phyloP scores from a whole-genome alignment of 2,888 invertebrate genomes.

The Uloborus plumipes region DNA sequence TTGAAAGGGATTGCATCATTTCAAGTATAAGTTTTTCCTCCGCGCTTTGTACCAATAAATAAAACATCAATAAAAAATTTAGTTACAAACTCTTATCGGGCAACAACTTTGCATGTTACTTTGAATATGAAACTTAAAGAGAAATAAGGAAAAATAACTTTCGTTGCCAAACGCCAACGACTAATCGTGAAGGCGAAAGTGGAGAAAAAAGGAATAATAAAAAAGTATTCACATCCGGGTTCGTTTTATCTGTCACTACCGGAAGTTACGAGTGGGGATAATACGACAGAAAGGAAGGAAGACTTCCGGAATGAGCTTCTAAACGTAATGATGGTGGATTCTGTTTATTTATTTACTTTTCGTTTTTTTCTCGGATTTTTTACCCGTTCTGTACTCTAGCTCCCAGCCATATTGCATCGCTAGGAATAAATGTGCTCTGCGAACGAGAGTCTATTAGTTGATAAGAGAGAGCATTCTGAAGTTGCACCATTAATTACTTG shows the following conservation, averaged over 20 bases:
- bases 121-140: no score
- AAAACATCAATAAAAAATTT: no score
- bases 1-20: no score
- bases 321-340: conserved; percentile 31
- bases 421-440: conserved; percentile 11
- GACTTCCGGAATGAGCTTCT: conserved; percentile 49
- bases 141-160: no score
- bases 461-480: conserved; percentile 44
- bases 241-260: conserved; percentile 55
- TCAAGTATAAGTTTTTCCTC: no score
- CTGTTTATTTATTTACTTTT: conserved; percentile 25
- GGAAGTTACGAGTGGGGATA: conserved; percentile 54
- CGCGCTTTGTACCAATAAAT: no score
- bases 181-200: conserved; percentile 33
- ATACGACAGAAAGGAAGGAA: conserved; percentile 47
- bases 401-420: background rate
- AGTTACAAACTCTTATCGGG: no score
- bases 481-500: conserved; percentile 48
- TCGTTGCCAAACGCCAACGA: conserved; percentile 12
- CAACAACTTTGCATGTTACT: no score
- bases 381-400: background rate
- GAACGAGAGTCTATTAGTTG: conserved; percentile 47
- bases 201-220: conserved; percentile 7
- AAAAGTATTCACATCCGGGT: conserved; percentile 34
- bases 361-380: conserved; percentile 4